Percentiles rank a stretch among this genome's conserved stretches.
These are phyloP conservation scores for Schizopygopsis malacanthus DNA, from an alignment of 2,797 vertebrate genomes.

Conservation along the genomic window DNA sequence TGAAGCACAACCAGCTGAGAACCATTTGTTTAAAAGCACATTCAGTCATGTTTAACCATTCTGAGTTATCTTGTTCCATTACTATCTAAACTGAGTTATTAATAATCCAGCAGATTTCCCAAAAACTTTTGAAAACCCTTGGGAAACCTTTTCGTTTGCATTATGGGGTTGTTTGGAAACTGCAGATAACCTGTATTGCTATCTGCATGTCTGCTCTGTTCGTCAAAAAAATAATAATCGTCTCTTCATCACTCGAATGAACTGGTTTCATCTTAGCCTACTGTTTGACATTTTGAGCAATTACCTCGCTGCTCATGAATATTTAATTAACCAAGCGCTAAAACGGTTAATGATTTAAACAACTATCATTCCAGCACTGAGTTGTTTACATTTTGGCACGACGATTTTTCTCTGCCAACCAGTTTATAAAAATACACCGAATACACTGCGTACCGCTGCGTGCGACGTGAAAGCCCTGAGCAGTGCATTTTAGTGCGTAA, in stretches of 20 bases:
- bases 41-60: not conserved
- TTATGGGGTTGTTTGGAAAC: not conserved
- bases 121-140: not conserved
- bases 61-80: not conserved
- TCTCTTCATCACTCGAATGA: not conserved
- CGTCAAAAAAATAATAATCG: not conserved
- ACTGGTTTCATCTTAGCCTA: not conserved
- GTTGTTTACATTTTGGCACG: not conserved
- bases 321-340: not conserved
- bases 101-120: not conserved
- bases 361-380: not conserved
- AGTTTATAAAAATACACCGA: not conserved
- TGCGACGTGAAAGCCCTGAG: not conserved
- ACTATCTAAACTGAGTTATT: not conserved
- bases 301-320: not conserved
- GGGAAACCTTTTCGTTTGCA: not conserved
- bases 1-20: not conserved
- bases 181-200: not conserved
- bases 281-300: not conserved
- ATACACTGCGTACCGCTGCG: not conserved
- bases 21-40: not conserved
- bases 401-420: not conserved
- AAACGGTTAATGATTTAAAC: not conserved
- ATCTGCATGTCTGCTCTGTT: not conserved
- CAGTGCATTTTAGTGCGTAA: not conserved